A percentile compares a stretch with the other conserved stretches of the same genome.
Conservation (phyloP, 2,888 invertebrate species). For the Pseudococcus viburni region DNA sequence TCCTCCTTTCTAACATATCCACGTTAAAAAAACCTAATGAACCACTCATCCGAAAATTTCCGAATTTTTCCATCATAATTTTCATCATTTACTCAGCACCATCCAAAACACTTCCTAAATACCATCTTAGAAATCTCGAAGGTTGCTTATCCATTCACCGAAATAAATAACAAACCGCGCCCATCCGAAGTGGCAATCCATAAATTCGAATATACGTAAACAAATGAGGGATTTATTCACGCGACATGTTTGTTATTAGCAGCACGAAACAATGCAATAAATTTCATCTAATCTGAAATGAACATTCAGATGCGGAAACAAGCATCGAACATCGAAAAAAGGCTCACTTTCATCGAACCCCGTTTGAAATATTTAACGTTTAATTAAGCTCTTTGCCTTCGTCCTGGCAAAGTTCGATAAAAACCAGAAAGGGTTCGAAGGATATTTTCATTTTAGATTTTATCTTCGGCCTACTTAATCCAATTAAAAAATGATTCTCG, state of each 20-base stretch:
- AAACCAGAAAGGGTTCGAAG: conserved; percentile 3
- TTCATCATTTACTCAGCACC: too few species aligned
- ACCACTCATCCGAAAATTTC: too few species aligned
- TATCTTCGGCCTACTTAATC: conserved; percentile 14
- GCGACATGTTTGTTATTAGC: not conserved
- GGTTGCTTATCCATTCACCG: too few species aligned
- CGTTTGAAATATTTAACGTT: conserved; percentile 7
- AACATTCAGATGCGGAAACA: not conserved
- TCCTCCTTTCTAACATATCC: too few species aligned
- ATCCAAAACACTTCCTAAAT: too few species aligned
- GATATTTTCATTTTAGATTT: conserved; percentile 31
- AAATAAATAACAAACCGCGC: too few species aligned
- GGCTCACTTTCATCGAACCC: not conserved
- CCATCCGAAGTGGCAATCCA: not conserved
- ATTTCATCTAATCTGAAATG: conserved; percentile 3
- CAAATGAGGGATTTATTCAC: not conserved
- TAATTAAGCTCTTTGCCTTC: conserved; percentile 18
- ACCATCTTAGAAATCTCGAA: too few species aligned
- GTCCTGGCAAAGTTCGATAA: conserved; percentile 11
- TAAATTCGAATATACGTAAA: not conserved
- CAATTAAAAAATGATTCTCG: conserved; percentile 54
- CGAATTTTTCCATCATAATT: too few species aligned
- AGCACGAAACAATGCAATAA: not conserved
- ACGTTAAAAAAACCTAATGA: too few species aligned
- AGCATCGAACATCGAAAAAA: not conserved